A percentile compares a stretch with the other conserved stretches of the same genome.
phyloP scores from a whole-genome alignment of 1,140 invertebrate genomes.

The Drosophila lacteicornis region DNA sequence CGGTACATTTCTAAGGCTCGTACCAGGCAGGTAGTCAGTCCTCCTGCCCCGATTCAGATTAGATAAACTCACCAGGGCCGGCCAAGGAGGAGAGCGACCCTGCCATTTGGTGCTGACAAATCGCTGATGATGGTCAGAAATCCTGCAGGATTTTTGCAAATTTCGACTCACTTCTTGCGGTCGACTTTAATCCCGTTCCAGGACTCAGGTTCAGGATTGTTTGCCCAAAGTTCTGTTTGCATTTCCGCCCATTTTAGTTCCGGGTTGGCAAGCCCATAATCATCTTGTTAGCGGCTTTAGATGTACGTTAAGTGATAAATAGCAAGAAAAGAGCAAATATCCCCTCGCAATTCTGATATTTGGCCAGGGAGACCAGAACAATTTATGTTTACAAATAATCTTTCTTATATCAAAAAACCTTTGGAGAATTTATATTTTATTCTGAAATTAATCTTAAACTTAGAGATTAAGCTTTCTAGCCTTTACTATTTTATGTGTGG shows the following conservation, averaged over 20 bases:
- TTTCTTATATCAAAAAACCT: neutral
- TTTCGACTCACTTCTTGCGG: constrained; percentile 65
- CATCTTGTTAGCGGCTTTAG: constrained; percentile 80
- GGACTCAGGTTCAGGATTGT: constrained; percentile 17
- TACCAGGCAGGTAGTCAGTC: constrained; percentile 14
- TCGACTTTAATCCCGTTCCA: constrained; percentile 62
- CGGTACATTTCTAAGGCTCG: constrained; percentile 59
- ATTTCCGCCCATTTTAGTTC: constrained; percentile 77
- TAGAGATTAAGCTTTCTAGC: no score
- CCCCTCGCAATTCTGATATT: neutral
- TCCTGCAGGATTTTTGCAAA: constrained; percentile 65
- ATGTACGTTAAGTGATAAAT: constrained; percentile 54
- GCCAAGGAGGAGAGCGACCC: neutral
- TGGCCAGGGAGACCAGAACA: neutral
- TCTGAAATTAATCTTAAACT: no score
- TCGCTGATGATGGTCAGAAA: constrained; percentile 43
- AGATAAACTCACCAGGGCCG: constrained; percentile 45
- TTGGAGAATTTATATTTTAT: no score
- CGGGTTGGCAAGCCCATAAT: constrained; percentile 66
- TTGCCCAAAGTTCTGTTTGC: constrained; percentile 57
- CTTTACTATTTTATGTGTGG: no score
- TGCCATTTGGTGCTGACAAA: constrained; percentile 74
- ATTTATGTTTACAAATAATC: neutral
- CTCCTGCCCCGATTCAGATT: constrained; percentile 60
- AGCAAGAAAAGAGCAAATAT: neutral